Evolutionary conservation across 2,797 vertebrate species (phyloP).

Genomic region (Acropternis orthonyx): DNA sequence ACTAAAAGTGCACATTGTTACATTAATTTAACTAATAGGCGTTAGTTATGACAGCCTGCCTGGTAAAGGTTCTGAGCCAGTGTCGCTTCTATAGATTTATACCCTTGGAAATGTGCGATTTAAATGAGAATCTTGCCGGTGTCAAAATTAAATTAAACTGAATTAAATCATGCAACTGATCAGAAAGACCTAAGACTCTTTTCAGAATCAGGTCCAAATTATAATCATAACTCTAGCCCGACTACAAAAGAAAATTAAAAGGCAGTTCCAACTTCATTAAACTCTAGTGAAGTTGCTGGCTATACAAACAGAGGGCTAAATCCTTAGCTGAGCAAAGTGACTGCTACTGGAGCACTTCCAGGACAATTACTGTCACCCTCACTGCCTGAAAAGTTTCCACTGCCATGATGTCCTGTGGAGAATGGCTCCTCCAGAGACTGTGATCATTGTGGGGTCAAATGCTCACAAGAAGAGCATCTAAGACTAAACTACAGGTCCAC

Average conservation of each 20-base stretch:
- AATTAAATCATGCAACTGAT: constrained; percentile 53
- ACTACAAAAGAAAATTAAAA: constrained; percentile 67
- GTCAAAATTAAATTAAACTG: constrained; percentile 60
- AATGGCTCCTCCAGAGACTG: background rate
- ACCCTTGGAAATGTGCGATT: constrained; percentile 36
- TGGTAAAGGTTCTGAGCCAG: constrained; percentile 60
- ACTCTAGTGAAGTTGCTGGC: constrained; percentile 17
- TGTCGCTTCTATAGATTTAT: constrained; percentile 64
- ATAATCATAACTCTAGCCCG: constrained; percentile 19
- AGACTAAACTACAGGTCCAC: background rate
- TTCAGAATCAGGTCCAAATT: constrained; percentile 63
- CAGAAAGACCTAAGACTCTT: constrained; percentile 51
- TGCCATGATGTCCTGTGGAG: rapidly evolving
- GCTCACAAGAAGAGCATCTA: background rate
- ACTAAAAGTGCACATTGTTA: constrained; percentile 38
- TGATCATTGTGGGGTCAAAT: background rate
- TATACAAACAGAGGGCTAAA: constrained; percentile 1
- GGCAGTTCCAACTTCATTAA: constrained; percentile 48
- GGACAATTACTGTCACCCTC: background rate
- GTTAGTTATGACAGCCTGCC: constrained; percentile 60
- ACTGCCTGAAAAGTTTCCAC: background rate
- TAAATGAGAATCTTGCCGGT: constrained; percentile 38
- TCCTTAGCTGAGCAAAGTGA: background rate
- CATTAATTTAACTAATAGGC: constrained; percentile 64
- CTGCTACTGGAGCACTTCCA: background rate